Evolutionary conservation across 1,140 invertebrate genomes (phyloP).

Genomic region (Caerostris extrusa): DNA sequence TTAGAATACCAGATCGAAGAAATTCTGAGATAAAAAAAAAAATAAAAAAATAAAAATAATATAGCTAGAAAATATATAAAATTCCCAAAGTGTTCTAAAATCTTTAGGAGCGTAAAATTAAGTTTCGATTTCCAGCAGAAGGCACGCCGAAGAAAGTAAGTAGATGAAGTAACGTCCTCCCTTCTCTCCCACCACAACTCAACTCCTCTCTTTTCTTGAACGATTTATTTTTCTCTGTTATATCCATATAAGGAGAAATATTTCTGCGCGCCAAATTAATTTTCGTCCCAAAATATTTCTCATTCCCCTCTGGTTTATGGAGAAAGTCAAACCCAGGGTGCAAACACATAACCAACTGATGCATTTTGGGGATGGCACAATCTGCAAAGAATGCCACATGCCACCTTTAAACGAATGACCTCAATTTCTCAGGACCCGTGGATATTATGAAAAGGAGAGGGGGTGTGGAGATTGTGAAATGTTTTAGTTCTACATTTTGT

Average conservation of each 20-base stretch:
- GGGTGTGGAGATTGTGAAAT: not conserved
- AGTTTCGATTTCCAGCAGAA: not conserved
- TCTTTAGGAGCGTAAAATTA: constrained; percentile 3
- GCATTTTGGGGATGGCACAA: not conserved
- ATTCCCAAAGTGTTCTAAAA: not conserved
- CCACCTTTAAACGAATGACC: not conserved
- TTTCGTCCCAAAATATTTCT: not conserved
- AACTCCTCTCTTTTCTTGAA: no score
- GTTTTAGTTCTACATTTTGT: not conserved
- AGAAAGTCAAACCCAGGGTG: not conserved
- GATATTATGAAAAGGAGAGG: not conserved
- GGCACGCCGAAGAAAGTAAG: not conserved
- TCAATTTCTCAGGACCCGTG: not conserved
- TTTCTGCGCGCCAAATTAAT: not conserved
- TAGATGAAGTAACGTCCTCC: not conserved
- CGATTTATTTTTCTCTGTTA: not conserved
- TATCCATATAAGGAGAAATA: not conserved
- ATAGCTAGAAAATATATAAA: not conserved
- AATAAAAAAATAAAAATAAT: not conserved
- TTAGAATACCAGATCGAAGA: not conserved
- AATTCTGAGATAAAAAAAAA: not conserved
- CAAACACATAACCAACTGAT: not conserved
- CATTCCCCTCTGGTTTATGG: not conserved
- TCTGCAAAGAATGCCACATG: not conserved
- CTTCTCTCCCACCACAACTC: not conserved